phyloP scores from a whole-genome alignment of 2,797 vertebrate genomes.

The Euthynnus affinis region DNA sequence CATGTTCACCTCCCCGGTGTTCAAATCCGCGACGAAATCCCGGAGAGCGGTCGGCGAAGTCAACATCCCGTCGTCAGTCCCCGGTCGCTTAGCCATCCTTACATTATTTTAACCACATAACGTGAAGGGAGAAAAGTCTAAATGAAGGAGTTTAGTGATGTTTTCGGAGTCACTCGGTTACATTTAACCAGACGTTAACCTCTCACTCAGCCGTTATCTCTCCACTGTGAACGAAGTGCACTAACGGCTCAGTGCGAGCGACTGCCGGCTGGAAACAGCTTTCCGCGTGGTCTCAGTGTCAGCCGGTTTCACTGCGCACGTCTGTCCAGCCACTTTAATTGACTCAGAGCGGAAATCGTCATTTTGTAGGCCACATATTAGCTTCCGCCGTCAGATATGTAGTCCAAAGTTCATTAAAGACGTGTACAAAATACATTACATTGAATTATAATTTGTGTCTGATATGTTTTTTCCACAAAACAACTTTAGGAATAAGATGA shows the following conservation, averaged over 20 bases:
- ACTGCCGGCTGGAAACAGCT: neutral
- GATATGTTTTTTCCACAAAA: no score
- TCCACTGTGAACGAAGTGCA: neutral
- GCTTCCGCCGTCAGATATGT: slow-evolving; percentile 22
- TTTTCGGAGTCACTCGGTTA: neutral
- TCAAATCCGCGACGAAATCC: slow-evolving; percentile 66
- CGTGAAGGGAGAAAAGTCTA: accelerated
- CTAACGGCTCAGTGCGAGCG: slow-evolving; percentile 34
- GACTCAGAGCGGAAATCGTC: neutral
- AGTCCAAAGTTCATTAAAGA: neutral
- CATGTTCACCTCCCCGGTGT: slow-evolving; percentile 73
- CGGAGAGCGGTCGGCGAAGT: slow-evolving; percentile 71
- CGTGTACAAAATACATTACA: no score
- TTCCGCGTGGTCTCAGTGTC: slow-evolving; percentile 75
- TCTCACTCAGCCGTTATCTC: slow-evolving; percentile 29
- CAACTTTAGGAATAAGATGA: no score
- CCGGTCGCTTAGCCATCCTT: slow-evolving; percentile 83
- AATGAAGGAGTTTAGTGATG: neutral
- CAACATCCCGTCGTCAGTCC: slow-evolving; percentile 78
- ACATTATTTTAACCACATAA: slow-evolving; percentile 46
- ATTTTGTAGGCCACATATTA: neutral
- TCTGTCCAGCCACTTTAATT: no score
- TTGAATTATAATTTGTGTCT: no score
- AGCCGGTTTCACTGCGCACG: neutral
- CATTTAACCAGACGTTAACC: neutral